phyloP scores from a whole-genome alignment of 2,797 vertebrate genomes.

The Acrocephalus scirpaceus region DNA sequence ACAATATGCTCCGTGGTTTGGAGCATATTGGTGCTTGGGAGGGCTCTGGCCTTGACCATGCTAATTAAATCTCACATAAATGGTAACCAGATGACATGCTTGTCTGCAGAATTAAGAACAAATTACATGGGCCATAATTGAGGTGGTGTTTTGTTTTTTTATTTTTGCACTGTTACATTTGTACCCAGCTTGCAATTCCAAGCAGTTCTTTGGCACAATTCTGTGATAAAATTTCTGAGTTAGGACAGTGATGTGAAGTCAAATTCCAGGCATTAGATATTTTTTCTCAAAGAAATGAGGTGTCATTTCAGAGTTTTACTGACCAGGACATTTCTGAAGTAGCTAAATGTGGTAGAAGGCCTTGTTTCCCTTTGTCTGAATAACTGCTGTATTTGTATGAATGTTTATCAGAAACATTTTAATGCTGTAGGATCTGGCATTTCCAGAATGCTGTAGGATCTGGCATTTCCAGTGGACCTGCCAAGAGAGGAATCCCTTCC shows the following conservation, averaged over 20 bases:
- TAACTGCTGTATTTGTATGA: not conserved
- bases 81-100: not conserved
- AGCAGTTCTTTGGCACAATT: not conserved
- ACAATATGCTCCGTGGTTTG: not conserved
- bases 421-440: not conserved
- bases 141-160: not conserved
- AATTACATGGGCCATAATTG: not conserved
- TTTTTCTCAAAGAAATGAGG: not conserved
- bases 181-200: not conserved
- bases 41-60: not conserved
- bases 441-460: not conserved
- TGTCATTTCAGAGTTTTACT: not conserved
- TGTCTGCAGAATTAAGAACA: not conserved
- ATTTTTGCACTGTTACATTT: not conserved
- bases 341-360: not conserved
- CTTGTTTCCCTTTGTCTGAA: not conserved
- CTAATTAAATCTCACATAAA: not conserved
- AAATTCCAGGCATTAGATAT: not conserved
- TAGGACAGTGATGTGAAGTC: not conserved
- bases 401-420: not conserved
- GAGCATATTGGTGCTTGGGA: not conserved
- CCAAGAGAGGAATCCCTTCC: not conserved
- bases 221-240: not conserved
- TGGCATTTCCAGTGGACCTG: not conserved
- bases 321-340: not conserved